Evolutionary conservation across 2,113 vertebrate species (phyloP), one percentile per base, ranked within the genome.

Genomic region (Cebidichthys violaceus): DNA sequence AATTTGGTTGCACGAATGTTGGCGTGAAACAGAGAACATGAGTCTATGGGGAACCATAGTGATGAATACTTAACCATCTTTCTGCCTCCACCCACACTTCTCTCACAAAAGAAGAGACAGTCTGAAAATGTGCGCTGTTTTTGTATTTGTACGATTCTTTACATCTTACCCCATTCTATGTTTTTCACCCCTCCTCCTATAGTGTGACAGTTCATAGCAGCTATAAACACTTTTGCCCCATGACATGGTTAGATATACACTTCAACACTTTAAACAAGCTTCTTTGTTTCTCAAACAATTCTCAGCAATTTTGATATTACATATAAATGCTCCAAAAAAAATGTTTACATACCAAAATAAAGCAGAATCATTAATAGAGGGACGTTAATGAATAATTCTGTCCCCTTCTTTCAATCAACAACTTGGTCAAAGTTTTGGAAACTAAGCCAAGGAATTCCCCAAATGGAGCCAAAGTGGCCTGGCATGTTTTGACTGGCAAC

Each of bases 401-500:
- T 57, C 1, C 15, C 20, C 29, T 61, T 13, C 13, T 75, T 67
- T 72, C 15, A 70, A 9, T 29, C 33, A 72, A 15, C 37, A 43
- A 15, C n/a, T 75, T 74, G 55, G 3, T 55, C 52, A 22, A n/a
- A 9, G 20, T 22, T 22, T 22, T 52, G 60, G 70, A 66, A 77
- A 75, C 17, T 9, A 31, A 68, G 57, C 82, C 66, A 79, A 70
- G 54, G 45, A 82, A 73, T 85, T 83, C 50, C 47, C 9, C 6
- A 61, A 37, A 54, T 52, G 6, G 47, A 79, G 81, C 64, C 70
- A 76, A 81, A 87, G 60, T 62, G 33, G 11, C 13, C 4, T 2
- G 20, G 41, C 45, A 55, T 64, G 55, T 66, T 72, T 64, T 75
- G 43, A 70, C 2, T 65, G 70, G 29, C 9, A 67, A 65, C 13